Conservation (phyloP, 2,797 vertebrate genomes). For the Taeniopygia guttata region DNA sequence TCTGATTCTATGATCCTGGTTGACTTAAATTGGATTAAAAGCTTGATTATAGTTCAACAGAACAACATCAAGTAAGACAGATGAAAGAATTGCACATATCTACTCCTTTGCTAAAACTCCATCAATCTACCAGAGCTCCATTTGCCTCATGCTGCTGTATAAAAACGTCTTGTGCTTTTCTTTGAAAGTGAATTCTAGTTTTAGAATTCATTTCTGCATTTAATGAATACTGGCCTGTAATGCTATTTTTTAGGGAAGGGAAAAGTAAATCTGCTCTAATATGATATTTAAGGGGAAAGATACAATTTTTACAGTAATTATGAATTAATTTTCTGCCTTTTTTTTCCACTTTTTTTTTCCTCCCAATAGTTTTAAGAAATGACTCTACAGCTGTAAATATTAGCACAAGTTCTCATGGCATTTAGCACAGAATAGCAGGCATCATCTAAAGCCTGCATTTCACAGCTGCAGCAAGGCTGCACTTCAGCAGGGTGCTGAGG, state of each 20-base stretch:
- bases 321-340: background rate
- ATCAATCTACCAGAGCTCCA: background rate
- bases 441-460: background rate
- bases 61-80: background rate
- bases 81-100: background rate
- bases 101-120: background rate
- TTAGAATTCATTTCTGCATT: background rate
- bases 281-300: background rate
- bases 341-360: background rate
- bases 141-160: background rate
- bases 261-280: background rate
- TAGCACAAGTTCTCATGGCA: background rate
- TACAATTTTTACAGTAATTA: background rate
- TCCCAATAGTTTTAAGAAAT: background rate
- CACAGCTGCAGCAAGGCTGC: background rate
- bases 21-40: background rate
- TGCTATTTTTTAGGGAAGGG: rapidly evolving
- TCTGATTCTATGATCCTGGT: background rate
- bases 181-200: background rate
- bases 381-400: background rate
- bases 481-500: background rate
- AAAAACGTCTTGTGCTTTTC: background rate
- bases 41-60: background rate
- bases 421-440: background rate
- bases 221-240: background rate